phyloP scores from a whole-genome alignment of 2,888 invertebrate species.

The Troides aeacus region DNA sequence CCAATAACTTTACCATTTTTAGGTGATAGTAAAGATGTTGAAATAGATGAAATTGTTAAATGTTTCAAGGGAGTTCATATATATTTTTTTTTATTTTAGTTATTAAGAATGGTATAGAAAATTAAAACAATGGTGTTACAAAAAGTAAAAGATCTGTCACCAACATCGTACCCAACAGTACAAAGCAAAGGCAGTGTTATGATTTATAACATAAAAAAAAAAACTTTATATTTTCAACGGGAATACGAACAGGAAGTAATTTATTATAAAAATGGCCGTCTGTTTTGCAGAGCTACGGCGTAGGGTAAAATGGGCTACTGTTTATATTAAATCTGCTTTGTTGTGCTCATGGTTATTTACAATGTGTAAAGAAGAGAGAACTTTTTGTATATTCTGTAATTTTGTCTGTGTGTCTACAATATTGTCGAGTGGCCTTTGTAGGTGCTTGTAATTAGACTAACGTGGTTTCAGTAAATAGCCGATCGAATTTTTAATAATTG shows the following conservation, averaged over 20 bases:
- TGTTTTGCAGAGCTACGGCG: constrained; percentile 14
- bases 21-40: too few species aligned
- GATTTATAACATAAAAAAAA: constrained; percentile 1
- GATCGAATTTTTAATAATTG: too few species aligned
- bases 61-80: too few species aligned
- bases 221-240: constrained; percentile 9
- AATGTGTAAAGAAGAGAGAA: background rate
- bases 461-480: too few species aligned
- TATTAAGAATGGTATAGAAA: too few species aligned
- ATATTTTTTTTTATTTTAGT: too few species aligned
- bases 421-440: too few species aligned
- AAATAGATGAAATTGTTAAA: too few species aligned
- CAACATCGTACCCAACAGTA: background rate
- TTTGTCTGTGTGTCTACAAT: background rate
- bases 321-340: constrained; percentile 10
- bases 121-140: background rate
- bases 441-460: too few species aligned
- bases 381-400: background rate
- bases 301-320: constrained; percentile 14
- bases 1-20: too few species aligned
- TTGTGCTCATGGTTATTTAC: constrained; percentile 1
- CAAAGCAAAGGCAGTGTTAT: constrained; percentile 4
- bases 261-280: constrained; percentile 20
- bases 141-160: constrained; percentile 3
- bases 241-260: constrained; percentile 19